A percentile compares a stretch with the other conserved stretches of the same genome.
Conservation (phyloP, 2,797 vertebrate species). For the Champsocephalus gunnari region DNA sequence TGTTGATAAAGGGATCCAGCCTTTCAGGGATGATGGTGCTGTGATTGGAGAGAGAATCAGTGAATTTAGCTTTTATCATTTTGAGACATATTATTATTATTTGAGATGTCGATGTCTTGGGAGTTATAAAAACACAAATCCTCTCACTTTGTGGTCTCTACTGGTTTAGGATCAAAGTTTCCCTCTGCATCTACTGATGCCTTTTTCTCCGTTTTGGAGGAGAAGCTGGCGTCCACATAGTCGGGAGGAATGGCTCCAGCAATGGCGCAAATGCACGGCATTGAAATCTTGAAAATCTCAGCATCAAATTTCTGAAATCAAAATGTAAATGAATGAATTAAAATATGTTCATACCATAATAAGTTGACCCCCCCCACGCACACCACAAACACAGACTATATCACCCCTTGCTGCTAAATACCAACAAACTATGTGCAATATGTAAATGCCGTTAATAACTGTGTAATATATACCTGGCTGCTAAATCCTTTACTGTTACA, state of each 20-base stretch:
- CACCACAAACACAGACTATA: no score
- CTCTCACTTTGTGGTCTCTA: conserved; percentile 94
- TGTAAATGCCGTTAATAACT: no score
- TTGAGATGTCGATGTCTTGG: not conserved
- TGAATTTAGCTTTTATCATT: not conserved
- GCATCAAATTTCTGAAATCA: conserved; percentile 90
- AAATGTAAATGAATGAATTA: conserved; percentile 17
- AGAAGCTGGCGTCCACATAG: conserved; percentile 96
- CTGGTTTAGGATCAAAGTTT: conserved; percentile 96
- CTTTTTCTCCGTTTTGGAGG: conserved; percentile 95
- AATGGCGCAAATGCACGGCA: conserved; percentile 95
- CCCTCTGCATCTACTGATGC: conserved; percentile 96
- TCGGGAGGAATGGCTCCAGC: conserved; percentile 95
- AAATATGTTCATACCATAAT: not conserved
- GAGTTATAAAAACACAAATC: not conserved
- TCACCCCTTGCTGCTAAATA: no score
- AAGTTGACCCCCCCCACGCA: no score
- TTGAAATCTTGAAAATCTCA: conserved; percentile 95
- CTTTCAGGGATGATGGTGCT: conserved; percentile 96
- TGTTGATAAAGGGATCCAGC: conserved; percentile 93
- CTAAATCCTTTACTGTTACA: no score
- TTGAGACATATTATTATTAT: not conserved
- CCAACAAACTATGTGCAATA: no score
- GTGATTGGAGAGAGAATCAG: conserved; percentile 31
- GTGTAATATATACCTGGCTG: no score